Evolutionary conservation across 2,797 vertebrate species (phyloP).

Genomic region (Dipus sagitta): DNA sequence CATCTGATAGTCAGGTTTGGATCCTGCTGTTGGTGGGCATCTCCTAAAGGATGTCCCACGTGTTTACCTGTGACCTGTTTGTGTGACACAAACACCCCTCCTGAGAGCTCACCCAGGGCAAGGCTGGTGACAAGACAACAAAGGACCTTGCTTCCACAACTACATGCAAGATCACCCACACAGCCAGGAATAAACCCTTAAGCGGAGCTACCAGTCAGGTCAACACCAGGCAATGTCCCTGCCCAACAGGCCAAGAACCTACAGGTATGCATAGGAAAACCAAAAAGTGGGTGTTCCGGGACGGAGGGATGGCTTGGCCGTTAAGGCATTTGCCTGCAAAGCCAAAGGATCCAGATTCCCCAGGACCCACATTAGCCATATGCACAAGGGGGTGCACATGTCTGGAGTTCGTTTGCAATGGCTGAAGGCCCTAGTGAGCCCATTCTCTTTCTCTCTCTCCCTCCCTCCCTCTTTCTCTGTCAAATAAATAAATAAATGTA

Average conservation of each 20-base stretch:
- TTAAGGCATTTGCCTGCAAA: too few species aligned
- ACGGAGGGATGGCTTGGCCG: too few species aligned
- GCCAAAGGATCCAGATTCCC: too few species aligned
- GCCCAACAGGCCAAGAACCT: neutral
- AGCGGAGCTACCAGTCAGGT: neutral
- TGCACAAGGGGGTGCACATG: too few species aligned
- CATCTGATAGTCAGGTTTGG: neutral
- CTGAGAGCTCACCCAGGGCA: neutral
- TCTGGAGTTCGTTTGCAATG: too few species aligned
- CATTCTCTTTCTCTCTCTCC: too few species aligned
- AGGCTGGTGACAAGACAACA: neutral
- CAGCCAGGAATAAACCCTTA: neutral
- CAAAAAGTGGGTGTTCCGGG: too few species aligned
- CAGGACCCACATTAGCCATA: too few species aligned
- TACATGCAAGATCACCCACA: neutral
- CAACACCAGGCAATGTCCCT: neutral
- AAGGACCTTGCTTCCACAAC: neutral
- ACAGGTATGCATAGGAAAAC: neutral
- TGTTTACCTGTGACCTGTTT: neutral
- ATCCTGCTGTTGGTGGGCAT: neutral
- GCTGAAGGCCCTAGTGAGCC: too few species aligned
- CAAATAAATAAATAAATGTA: too few species aligned
- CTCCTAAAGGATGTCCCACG: neutral
- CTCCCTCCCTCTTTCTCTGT: too few species aligned
- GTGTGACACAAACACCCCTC: too few species aligned